Percentiles rank a stretch among this genome's conserved stretches.
These are phyloP conservation scores for Elegia similella DNA, from an alignment of 2,888 invertebrate species.

Conservation along the genomic window DNA sequence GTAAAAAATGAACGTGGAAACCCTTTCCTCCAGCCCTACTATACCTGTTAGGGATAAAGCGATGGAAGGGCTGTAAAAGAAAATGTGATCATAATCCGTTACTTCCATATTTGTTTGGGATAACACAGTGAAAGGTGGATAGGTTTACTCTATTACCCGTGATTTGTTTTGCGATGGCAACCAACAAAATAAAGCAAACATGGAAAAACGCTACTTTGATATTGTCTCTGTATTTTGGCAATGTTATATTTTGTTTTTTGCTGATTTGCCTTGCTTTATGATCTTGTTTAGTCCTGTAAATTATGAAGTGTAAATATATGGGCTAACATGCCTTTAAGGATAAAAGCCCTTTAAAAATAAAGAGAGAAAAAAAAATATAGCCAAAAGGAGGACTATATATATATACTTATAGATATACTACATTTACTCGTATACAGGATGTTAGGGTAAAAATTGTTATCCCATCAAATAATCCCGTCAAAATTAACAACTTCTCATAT, in stretches of 20 bases:
- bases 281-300: too few species aligned
- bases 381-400: too few species aligned
- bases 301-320: too few species aligned
- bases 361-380: too few species aligned
- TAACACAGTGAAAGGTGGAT: conserved; percentile 37
- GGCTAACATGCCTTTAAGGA: too few species aligned
- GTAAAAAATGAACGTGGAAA: conserved; percentile 57
- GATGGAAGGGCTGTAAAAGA: conserved; percentile 58
- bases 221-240: neutral
- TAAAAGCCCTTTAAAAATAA: too few species aligned
- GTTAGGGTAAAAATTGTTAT: too few species aligned
- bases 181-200: neutral
- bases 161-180: conserved; percentile 18
- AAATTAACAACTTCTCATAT: too few species aligned
- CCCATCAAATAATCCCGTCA: too few species aligned
- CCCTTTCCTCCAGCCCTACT: conserved; percentile 46
- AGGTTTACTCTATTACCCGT: conserved; percentile 22
- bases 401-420: too few species aligned
- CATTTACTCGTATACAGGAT: too few species aligned
- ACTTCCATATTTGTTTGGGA: conserved; percentile 62
- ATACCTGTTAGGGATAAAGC: conserved; percentile 52
- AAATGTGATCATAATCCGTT: conserved; percentile 69
- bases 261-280: too few species aligned
- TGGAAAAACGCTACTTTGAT: neutral
- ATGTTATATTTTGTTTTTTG: neutral